phyloP scores from a whole-genome alignment of 2,888 invertebrate genomes.

The Eupithecia abbreviata region DNA sequence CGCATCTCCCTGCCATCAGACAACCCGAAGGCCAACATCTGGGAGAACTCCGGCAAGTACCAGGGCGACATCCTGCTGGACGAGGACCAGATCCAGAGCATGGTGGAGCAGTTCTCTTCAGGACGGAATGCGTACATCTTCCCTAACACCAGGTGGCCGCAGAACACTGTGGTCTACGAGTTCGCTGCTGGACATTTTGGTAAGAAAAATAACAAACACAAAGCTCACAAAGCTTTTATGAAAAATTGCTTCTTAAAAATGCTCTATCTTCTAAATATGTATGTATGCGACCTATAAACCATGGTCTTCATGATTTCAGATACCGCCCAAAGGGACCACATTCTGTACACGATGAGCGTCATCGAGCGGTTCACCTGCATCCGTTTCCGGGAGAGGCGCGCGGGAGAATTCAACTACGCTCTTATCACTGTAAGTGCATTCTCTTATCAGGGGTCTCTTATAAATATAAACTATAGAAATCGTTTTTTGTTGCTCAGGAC shows the following conservation, averaged over 20 bases:
- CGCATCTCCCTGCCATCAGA: slow-evolving; percentile 42
- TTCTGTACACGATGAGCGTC: slow-evolving; percentile 36
- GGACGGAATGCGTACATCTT: slow-evolving; percentile 58
- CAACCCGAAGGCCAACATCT: slow-evolving; percentile 48
- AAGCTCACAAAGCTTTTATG: not conserved
- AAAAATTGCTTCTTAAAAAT: not conserved
- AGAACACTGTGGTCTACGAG: slow-evolving; percentile 54
- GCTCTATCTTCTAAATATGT: not conserved
- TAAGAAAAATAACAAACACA: slow-evolving; percentile 32
- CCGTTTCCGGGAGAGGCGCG: slow-evolving; percentile 38
- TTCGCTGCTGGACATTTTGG: slow-evolving; percentile 52
- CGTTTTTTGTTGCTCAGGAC: too few species aligned
- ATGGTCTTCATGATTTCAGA: slow-evolving; percentile 27
- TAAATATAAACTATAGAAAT: too few species aligned
- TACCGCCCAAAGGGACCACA: slow-evolving; percentile 32
- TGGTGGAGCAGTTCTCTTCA: slow-evolving; percentile 52
- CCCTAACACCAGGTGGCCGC: slow-evolving; percentile 59
- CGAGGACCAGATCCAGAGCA: slow-evolving; percentile 53
- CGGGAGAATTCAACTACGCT: slow-evolving; percentile 39
- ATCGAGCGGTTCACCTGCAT: slow-evolving; percentile 38
- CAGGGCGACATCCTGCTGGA: slow-evolving; percentile 64
- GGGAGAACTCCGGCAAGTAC: slow-evolving; percentile 65
- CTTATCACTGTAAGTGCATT: slow-evolving; percentile 41
- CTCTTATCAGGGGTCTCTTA: too few species aligned
- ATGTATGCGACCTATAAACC: not conserved